Base-by-base conservation (phyloP, 1,140 invertebrate genomes). In the Chelonus insularis region DNA sequence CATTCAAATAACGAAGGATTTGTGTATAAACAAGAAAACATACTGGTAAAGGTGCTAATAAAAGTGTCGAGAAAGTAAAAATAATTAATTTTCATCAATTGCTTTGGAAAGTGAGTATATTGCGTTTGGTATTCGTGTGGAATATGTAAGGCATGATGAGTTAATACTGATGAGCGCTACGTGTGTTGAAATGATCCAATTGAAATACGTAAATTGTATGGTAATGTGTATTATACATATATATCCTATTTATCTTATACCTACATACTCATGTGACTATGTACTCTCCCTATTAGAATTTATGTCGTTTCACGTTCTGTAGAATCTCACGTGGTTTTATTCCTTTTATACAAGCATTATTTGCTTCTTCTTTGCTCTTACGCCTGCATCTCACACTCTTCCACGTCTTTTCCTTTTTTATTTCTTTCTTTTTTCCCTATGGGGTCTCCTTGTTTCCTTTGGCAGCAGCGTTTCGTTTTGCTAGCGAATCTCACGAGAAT, bases 281-380 rank as follows among this genome's bases (percentile, higher is more conserved):
- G 25, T 29, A 29, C 54, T 55, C 50, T 63, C 51, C 54, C 50
- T 63, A 54, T 63, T 58, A 59, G 48, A 63, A 58, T 63, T 63
- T 59, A 63, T 50, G 56, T 63, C 56, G 50, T 63, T 63, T 63
- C 50, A 63, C 62, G 62, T 48, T 59, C 21, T 25, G 62, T 20
- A 54, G 50, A 59, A 54, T 54, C 21, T 63, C 62, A 57, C 55
- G 37, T 43, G 61, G 20, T 57, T 11, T 57, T 48, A 18, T 12
- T 57, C 21, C 47, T 57, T 51, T 55, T 52, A 20, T 56, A 43
- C 54, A 25, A 25, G 20, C 43, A 47, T 56, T 50, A 62, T 25
- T 32, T 7, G 18, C 2, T 12, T 39, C 37, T 39, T 12, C 37
- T 39, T 39, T 12, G 37, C 37, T 43, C 14, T 18, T 37, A 12